A percentile compares a stretch with the other conserved stretches of the same genome.
These are phyloP conservation scores for Spheniscus mendiculus DNA, from an alignment of 2,113 vertebrate genomes.

Conservation along the genomic window DNA sequence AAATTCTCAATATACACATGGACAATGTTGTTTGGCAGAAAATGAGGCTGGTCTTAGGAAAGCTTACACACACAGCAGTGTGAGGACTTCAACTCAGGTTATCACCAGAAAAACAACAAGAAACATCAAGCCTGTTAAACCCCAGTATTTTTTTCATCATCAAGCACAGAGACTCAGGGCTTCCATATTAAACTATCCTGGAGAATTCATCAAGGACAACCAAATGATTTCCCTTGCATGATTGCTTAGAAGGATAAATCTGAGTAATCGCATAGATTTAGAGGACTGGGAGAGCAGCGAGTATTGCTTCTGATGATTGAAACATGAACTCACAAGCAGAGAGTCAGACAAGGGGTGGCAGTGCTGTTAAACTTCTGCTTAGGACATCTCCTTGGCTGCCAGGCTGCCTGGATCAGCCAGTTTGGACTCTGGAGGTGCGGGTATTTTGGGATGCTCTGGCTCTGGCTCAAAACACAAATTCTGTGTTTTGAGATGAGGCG, in stretches of 20 bases:
- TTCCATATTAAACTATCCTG: background rate
- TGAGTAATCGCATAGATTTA: background rate
- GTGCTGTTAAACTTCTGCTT: background rate
- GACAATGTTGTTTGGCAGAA: background rate
- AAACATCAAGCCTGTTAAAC: background rate
- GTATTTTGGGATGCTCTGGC: background rate
- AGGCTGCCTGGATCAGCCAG: background rate
- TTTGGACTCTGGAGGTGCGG: background rate
- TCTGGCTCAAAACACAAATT: background rate
- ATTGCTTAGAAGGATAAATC: background rate
- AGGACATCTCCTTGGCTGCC: background rate
- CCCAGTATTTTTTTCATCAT: background rate
- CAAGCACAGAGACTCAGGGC: background rate
- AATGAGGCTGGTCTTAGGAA: background rate
- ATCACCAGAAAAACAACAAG: background rate
- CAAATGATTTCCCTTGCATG: rapidly evolving
- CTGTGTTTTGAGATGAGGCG: background rate
- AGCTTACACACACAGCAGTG: background rate
- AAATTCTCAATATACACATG: rapidly evolving
- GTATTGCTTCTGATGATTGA: background rate
- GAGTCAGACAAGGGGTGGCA: background rate
- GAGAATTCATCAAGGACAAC: background rate
- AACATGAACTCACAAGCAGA: background rate
- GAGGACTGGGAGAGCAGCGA: background rate
- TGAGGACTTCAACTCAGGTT: background rate